These are phyloP conservation scores for Sander vitreus DNA, from an alignment of 2,113 vertebrate species.

Conservation along the genomic window DNA sequence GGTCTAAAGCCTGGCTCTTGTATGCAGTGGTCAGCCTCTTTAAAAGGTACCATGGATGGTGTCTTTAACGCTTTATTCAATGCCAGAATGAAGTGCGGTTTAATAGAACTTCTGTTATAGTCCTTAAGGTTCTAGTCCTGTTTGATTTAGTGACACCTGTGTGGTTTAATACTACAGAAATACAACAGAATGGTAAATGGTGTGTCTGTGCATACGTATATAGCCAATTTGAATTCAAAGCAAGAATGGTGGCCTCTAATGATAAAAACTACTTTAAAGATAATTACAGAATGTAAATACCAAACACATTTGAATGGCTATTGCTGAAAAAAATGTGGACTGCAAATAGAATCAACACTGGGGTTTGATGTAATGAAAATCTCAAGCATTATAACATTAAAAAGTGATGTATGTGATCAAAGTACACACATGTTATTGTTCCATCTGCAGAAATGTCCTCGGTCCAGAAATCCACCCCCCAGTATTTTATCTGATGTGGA, in stretches of 20 bases:
- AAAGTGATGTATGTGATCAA: neutral
- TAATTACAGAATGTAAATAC: neutral
- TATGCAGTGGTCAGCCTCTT: slow-evolving; percentile 37
- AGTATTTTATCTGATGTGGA: slow-evolving; percentile 73
- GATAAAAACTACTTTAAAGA: neutral
- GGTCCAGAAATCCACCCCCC: slow-evolving; percentile 77
- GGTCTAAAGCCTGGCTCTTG: slow-evolving; percentile 71
- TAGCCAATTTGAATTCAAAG: neutral
- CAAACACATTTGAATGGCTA: neutral
- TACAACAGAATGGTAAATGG: neutral
- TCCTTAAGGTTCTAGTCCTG: neutral
- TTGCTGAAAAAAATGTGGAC: neutral
- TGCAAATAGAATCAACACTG: neutral
- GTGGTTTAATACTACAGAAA: neutral
- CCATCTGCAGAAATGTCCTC: slow-evolving; percentile 63
- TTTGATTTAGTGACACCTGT: no score
- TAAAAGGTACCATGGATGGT: slow-evolving; percentile 48
- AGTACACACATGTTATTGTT: neutral
- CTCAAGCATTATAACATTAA: neutral
- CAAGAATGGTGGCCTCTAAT: neutral
- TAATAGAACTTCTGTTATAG: neutral
- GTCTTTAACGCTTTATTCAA: neutral
- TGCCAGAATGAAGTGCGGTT: neutral
- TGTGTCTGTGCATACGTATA: neutral
- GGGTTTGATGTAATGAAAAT: neutral